A percentile compares a stretch with the other conserved stretches of the same genome.
Evolutionary conservation across 2,113 vertebrate genomes (phyloP).

Genomic region (Chloropsis cyanopogon): DNA sequence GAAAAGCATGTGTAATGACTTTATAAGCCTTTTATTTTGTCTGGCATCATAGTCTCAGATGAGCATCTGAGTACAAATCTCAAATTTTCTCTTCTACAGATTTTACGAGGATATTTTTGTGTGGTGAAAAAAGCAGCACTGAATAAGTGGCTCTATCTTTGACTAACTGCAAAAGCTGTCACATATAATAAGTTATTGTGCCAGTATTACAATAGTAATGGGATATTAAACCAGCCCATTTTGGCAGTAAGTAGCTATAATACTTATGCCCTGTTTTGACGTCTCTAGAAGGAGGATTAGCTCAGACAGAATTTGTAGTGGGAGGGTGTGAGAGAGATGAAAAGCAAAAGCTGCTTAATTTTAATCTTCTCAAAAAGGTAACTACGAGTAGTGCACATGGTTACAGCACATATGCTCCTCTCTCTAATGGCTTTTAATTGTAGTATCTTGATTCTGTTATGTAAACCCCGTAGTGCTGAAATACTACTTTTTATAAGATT

Average conservation of each 20-base stretch:
- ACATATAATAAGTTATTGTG: conserved; percentile 11
- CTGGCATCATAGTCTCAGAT: background rate
- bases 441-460: background rate
- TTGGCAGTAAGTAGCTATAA: conserved; percentile 44
- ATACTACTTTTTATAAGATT: background rate
- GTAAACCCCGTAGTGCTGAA: background rate
- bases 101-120: background rate
- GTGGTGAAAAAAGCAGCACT: background rate
- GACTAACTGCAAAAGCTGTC: conserved; percentile 3
- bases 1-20: background rate
- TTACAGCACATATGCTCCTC: background rate
- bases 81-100: background rate
- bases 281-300: conserved; percentile 52
- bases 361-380: conserved; percentile 59
- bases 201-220: conserved; percentile 31
- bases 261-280: conserved; percentile 38
- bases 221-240: conserved; percentile 20
- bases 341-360: conserved; percentile 48
- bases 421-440: conserved; percentile 10
- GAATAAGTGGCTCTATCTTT: conserved; percentile 25
- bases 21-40: background rate
- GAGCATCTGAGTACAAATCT: background rate
- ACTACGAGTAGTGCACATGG: background rate
- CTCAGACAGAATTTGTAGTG: conserved; percentile 52
- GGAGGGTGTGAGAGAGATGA: conserved; percentile 45